phyloP scores from a whole-genome alignment of 2,797 vertebrate species.

The Sphenopsis melanotis region DNA sequence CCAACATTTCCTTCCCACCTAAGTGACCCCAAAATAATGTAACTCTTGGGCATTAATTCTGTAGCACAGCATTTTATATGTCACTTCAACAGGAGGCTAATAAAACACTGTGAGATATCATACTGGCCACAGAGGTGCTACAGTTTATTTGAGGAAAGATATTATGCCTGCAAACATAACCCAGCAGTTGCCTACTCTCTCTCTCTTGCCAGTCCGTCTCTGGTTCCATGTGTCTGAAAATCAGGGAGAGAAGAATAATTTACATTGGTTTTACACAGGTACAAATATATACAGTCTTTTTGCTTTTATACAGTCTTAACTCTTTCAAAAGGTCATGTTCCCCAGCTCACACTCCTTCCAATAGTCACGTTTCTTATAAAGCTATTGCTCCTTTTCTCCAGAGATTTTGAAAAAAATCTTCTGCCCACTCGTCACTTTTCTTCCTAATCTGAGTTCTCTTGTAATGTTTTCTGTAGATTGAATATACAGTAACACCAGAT shows the following conservation, averaged over 20 bases:
- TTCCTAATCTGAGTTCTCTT: neutral
- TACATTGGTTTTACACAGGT: neutral
- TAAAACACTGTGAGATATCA: neutral
- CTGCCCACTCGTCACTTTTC: accelerated
- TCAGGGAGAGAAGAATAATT: neutral
- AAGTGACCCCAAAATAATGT: neutral
- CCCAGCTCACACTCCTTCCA: neutral
- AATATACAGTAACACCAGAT: neutral
- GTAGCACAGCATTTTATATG: neutral
- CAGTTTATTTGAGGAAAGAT: neutral
- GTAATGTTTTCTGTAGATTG: neutral
- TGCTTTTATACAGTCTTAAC: neutral
- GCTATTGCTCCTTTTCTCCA: neutral
- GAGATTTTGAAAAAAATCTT: neutral
- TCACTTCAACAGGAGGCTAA: neutral
- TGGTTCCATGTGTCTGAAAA: neutral
- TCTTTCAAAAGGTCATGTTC: neutral
- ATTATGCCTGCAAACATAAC: neutral
- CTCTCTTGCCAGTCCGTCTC: neutral
- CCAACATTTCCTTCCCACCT: neutral
- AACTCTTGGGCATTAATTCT: neutral
- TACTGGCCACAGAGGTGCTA: neutral
- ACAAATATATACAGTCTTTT: too few species aligned
- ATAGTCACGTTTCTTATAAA: neutral
- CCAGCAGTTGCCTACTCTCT: neutral